phyloP scores from a whole-genome alignment of 2,888 invertebrate species.

The Oligia strigilis region DNA sequence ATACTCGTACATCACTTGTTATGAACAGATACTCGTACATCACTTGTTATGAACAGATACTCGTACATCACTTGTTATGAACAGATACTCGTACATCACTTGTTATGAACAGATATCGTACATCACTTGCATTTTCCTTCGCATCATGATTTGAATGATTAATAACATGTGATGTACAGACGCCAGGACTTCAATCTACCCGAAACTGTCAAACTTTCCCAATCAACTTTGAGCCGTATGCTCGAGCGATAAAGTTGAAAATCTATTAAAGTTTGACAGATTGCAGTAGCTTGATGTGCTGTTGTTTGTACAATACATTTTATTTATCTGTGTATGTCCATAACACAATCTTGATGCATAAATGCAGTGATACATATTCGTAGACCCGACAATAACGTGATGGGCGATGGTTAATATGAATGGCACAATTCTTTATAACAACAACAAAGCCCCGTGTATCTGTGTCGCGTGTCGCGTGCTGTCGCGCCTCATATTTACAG shows the following conservation, averaged over 20 bases:
- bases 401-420: conserved; percentile 14
- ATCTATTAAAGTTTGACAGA: too few species aligned
- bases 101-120: too few species aligned
- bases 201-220: too few species aligned
- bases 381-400: conserved; percentile 20
- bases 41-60: too few species aligned
- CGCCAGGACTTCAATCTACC: too few species aligned
- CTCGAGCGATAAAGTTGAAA: too few species aligned
- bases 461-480: background rate
- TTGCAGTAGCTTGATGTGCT: too few species aligned
- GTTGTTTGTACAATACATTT: background rate
- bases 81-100: too few species aligned
- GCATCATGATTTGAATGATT: background rate
- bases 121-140: conserved; percentile 21
- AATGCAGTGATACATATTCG: conserved; percentile 21
- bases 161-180: background rate
- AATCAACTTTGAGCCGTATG: too few species aligned
- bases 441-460: background rate
- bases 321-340: background rate
- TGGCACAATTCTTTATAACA: background rate
- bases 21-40: too few species aligned
- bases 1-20: too few species aligned
- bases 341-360: conserved; percentile 1
- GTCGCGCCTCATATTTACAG: conserved; percentile 35
- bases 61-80: too few species aligned